Evolutionary conservation across 2,797 vertebrate genomes (phyloP).

Genomic region (Pseudochromis fuscus): DNA sequence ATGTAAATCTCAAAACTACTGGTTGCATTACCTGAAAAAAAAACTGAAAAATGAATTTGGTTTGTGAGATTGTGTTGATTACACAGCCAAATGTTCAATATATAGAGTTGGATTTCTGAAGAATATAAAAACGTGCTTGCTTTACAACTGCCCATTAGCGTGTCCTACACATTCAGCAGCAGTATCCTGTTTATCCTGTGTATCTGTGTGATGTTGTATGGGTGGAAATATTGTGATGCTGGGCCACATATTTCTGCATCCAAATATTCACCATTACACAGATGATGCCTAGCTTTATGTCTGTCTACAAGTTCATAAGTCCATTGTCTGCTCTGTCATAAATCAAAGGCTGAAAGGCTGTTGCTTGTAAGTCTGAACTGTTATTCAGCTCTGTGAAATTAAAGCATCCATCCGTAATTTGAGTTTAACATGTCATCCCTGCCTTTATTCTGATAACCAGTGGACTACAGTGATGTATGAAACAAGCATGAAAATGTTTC

Average conservation of each 20-base stretch:
- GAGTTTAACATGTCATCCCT: background rate
- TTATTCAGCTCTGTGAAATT: background rate
- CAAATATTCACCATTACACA: background rate
- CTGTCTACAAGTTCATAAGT: background rate
- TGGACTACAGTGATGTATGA: background rate
- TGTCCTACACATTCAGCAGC: background rate
- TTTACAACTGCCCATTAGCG: too few species aligned
- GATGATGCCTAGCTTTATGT: background rate
- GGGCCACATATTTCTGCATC: background rate
- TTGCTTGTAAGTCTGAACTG: background rate
- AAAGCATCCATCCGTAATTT: background rate
- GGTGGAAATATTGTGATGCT: background rate
- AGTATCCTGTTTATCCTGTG: conserved; percentile 10
- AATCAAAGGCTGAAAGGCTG: background rate
- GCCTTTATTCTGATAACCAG: background rate
- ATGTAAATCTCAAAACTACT: background rate
- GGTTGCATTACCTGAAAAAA: background rate
- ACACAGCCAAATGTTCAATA: background rate
- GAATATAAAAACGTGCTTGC: too few species aligned
- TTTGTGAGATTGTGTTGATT: background rate
- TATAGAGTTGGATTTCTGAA: too few species aligned
- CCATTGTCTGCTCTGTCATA: background rate
- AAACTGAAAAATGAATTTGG: background rate
- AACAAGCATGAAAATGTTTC: conserved; percentile 3
- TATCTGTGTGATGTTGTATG: too few species aligned